Conservation (phyloP, 2,888 invertebrate genomes). For the Petrophora chlorosata region DNA sequence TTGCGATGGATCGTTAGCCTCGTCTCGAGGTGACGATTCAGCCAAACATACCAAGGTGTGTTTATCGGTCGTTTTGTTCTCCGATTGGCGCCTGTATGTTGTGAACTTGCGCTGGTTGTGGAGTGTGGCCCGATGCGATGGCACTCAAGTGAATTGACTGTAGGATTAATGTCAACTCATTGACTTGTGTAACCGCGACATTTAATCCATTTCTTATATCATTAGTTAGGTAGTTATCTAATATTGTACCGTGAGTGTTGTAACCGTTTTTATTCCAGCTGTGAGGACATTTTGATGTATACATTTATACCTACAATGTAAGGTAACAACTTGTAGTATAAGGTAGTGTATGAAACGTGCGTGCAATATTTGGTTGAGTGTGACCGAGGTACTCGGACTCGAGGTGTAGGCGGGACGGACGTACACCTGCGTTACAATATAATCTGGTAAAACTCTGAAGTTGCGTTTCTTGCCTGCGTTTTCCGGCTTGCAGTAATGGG, state of each 20-base stretch:
- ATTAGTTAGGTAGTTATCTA: conserved; percentile 4
- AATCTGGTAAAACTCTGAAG: conserved; percentile 42
- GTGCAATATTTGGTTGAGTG: too few relatives aligned
- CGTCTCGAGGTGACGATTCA: too few relatives aligned
- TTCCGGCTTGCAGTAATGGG: conserved; percentile 26
- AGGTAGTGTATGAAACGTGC: not conserved
- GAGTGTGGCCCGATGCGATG: conserved; percentile 14
- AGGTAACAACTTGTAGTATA: conserved; percentile 39
- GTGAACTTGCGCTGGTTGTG: conserved; percentile 15
- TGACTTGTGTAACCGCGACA: conserved; percentile 18
- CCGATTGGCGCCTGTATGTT: too few relatives aligned
- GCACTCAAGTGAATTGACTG: conserved; percentile 56
- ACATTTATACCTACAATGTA: conserved; percentile 51
- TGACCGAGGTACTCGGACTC: conserved; percentile 43
- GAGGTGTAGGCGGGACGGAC: conserved; percentile 4
- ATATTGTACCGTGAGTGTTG: conserved; percentile 8
- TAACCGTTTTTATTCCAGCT: conserved; percentile 13
- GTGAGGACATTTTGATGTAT: conserved; percentile 38
- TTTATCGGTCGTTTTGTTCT: too few relatives aligned
- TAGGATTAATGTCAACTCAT: conserved; percentile 20
- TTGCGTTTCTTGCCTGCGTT: conserved; percentile 34
- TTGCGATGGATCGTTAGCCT: too few relatives aligned
- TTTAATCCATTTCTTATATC: not conserved
- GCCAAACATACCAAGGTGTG: too few relatives aligned
- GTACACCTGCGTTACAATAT: not conserved